Evolutionary conservation across 2,888 invertebrate species (phyloP).

Genomic region (Coelinius sp.): DNA sequence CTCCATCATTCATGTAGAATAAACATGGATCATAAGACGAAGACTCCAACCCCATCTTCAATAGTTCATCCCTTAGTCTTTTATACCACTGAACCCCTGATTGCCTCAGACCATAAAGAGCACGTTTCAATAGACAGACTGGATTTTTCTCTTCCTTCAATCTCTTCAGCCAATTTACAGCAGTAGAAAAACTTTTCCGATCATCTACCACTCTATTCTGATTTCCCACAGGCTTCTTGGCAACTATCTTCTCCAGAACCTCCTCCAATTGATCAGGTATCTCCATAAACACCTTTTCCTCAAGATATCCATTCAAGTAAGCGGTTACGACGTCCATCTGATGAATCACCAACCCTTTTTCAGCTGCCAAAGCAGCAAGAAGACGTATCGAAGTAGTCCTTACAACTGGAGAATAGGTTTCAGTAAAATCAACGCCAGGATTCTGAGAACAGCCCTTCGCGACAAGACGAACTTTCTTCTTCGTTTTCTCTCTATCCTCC

Average conservation of each 20-base stretch:
- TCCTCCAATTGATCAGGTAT: not conserved
- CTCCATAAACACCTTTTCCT: conserved; percentile 51
- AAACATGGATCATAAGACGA: conserved; percentile 42
- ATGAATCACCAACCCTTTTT: conserved; percentile 48
- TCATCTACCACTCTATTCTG: not conserved
- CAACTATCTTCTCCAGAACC: not conserved
- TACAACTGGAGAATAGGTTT: conserved; percentile 54
- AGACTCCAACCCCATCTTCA: conserved; percentile 14
- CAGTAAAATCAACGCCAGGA: conserved; percentile 51
- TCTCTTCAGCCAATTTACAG: not conserved
- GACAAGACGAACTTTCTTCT: conserved; percentile 49
- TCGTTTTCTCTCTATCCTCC: conserved; percentile 19
- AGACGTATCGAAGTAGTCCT: conserved; percentile 48
- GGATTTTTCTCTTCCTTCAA: not conserved
- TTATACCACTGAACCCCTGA: conserved; percentile 43
- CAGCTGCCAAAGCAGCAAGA: conserved; percentile 48
- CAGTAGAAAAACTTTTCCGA: not conserved
- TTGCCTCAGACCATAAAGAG: conserved; percentile 39
- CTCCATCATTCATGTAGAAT: conserved; percentile 27
- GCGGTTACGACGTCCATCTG: conserved; percentile 57
- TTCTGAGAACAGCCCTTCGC: conserved; percentile 52
- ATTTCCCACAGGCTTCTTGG: conserved; percentile 1
- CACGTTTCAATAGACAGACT: conserved; percentile 32
- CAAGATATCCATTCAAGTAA: conserved; percentile 53
- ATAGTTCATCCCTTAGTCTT: conserved; percentile 38